These are phyloP conservation scores for Phoenoteleia sp. DNA, from an alignment of 2,888 invertebrate genomes.

Conservation along the genomic window DNA sequence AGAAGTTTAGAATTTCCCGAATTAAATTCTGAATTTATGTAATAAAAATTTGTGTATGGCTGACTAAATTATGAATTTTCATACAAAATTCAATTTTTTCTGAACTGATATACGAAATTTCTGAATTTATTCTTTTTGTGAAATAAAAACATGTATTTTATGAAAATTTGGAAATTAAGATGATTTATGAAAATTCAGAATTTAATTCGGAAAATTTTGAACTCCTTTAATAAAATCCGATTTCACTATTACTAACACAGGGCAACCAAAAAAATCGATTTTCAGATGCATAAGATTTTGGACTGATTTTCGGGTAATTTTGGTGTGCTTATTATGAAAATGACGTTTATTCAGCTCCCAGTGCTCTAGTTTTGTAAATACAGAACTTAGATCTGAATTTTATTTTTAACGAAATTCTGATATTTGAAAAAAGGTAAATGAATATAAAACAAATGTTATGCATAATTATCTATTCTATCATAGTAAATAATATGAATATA, in stretches of 20 bases:
- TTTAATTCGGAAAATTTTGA: no score
- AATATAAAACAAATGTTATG: background rate
- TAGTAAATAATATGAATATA: background rate
- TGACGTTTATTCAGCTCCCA: background rate
- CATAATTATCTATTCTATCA: background rate
- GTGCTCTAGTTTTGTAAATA: background rate
- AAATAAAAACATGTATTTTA: no score
- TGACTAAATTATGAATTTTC: no score
- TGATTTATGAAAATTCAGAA: no score
- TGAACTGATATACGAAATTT: no score
- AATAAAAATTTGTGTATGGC: no score
- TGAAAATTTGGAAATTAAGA: no score
- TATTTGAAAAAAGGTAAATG: background rate
- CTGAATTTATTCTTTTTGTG: no score
- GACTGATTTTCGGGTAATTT: background rate
- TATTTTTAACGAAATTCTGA: background rate
- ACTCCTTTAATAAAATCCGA: no score
- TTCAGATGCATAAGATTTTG: background rate
- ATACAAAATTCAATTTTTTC: no score
- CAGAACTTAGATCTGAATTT: background rate
- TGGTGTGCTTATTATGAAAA: background rate
- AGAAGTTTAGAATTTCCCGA: no score
- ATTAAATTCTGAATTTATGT: no score
- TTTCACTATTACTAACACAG: background rate
- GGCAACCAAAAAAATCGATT: background rate